These are phyloP conservation scores for Platycnemis pennipes DNA, from an alignment of 2,888 invertebrate species.

Conservation along the genomic window DNA sequence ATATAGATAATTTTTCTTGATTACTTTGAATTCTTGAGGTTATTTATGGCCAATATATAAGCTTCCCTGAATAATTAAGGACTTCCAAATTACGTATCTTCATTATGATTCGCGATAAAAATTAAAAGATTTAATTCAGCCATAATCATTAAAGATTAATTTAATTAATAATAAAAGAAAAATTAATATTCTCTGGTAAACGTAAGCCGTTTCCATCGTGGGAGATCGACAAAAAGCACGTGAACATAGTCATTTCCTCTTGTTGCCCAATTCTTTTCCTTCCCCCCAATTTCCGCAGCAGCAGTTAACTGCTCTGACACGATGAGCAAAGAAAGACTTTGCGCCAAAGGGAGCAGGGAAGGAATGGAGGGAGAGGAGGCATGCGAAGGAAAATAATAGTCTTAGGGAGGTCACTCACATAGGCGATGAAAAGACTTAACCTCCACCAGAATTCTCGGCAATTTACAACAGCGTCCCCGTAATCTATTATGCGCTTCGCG, in stretches of 20 bases:
- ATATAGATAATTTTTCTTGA: no score
- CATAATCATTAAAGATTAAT: no score
- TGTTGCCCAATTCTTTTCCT: background rate
- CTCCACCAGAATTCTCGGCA: constrained; percentile 19
- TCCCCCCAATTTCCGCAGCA: background rate
- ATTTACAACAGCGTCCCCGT: background rate
- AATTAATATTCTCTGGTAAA: background rate
- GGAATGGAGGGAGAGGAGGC: background rate
- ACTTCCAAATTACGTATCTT: background rate
- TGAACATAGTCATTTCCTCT: background rate
- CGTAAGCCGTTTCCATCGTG: background rate
- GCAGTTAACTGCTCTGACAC: background rate
- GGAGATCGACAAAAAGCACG: background rate
- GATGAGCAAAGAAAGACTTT: background rate
- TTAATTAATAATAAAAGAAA: no score
- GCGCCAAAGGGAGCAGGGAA: background rate
- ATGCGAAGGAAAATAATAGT: background rate
- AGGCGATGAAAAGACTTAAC: constrained; percentile 15
- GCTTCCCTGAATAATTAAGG: background rate
- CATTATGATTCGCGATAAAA: background rate
- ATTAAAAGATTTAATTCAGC: no score
- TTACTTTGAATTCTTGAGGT: no score
- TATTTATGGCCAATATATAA: no score
- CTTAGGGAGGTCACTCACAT: background rate
- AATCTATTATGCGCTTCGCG: constrained; percentile 27